phyloP scores from a whole-genome alignment of 2,888 invertebrate genomes.

The Cheilosia impressa region DNA sequence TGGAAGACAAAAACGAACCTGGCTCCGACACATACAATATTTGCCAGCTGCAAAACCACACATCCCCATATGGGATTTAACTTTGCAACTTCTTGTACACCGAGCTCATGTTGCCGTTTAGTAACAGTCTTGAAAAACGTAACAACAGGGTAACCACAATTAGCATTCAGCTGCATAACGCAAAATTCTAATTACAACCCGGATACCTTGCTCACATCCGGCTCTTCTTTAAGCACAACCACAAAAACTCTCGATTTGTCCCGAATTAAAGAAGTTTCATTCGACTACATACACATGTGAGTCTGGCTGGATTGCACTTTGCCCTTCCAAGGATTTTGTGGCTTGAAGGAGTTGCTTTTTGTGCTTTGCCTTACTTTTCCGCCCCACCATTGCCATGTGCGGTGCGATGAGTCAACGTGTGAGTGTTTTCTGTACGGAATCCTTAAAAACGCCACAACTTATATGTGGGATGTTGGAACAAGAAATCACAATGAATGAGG shows the following conservation, averaged over 20 bases:
- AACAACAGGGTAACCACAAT: slow-evolving; percentile 47
- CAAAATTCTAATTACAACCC: slow-evolving; percentile 48
- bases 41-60: slow-evolving; percentile 35
- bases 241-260: slow-evolving; percentile 38
- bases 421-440: background rate
- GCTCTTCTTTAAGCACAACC: slow-evolving; percentile 27
- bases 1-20: slow-evolving; percentile 6
- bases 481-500: slow-evolving; percentile 52
- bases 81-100: slow-evolving; percentile 19
- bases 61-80: slow-evolving; percentile 4
- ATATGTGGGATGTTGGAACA: slow-evolving; percentile 8
- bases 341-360: slow-evolving; percentile 15
- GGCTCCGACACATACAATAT: slow-evolving; percentile 19
- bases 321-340: background rate
- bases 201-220: background rate
- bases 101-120: slow-evolving; percentile 7
- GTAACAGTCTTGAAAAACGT: slow-evolving; percentile 11
- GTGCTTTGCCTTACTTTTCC: slow-evolving; percentile 1
- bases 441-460: slow-evolving; percentile 9
- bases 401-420: slow-evolving; percentile 5
- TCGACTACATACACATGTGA: background rate
- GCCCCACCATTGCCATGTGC: background rate
- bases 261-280: slow-evolving; percentile 11
- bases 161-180: slow-evolving; percentile 49
- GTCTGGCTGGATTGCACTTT: background rate